Base-by-base conservation (phyloP, 2,113 vertebrate species). In the Nerophis lumbriciformis region DNA sequence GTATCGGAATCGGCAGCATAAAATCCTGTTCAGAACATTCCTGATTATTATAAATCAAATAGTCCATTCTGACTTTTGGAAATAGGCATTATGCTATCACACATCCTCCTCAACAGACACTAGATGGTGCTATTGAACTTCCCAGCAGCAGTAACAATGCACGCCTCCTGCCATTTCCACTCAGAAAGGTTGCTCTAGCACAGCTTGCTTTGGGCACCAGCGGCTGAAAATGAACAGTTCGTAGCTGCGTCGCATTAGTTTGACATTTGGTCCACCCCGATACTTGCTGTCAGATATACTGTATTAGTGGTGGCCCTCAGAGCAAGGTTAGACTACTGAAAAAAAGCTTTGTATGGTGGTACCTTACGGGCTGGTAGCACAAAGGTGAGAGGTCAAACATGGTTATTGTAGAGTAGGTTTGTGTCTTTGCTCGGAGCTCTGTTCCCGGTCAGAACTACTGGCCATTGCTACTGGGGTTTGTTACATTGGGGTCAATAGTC, bases 291-390 rank as follows among this genome's bases (percentile, higher is more conserved):
- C 59, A 79, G 81, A 84, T 73, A 82, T 45, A 11, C 42, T 45
- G 11, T 73, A 77, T 78, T 82, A 83, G 68, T 78, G 63, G 77
- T 77, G 61, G 53, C 69, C 73, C 84, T 85, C 62, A 66, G 73
- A 87, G 83, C 85, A 88, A 88, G 87, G 85, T 88, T 85, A 88
- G 82, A 65, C 58, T 66, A 42, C 66, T 74, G 42, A 59, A 70
- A 79, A 83, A 79, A 80, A 83, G 75, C 77, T 81, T 76, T 63
- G 42, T 6, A 11, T 45, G 42, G 65, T 72, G 70, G 69, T 71
- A 74, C 77, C 84, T 83, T 2, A 5, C 69, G 83, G 83, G 78
- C 76, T 71, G 70, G 66, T 52, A 72, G 71, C 66, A 60, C 66
- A 28, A 69, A 79, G 78, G 72, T 79, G 82, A 84, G 82, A 79